These are phyloP conservation scores for Rutpela maculata DNA, from an alignment of 2,888 invertebrate genomes.

Conservation along the genomic window DNA sequence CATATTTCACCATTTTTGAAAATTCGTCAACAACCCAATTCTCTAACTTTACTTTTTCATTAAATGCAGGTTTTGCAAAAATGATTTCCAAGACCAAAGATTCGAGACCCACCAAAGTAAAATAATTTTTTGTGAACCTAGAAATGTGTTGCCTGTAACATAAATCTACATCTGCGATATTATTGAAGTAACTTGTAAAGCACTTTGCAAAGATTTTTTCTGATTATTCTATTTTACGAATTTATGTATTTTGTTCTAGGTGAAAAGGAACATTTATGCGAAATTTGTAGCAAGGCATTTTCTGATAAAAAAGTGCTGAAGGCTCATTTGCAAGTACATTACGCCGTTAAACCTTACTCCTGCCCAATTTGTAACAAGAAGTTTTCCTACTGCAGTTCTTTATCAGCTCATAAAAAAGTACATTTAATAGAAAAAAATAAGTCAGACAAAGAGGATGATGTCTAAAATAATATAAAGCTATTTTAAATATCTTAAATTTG, in stretches of 20 bases:
- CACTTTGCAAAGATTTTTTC: too few relatives aligned
- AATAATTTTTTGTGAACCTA: too few relatives aligned
- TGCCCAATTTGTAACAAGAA: constrained; percentile 63
- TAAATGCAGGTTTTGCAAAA: too few relatives aligned
- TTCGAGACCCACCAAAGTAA: too few relatives aligned
- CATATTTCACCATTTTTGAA: too few relatives aligned
- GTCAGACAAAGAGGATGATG: background rate
- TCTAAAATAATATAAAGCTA: background rate
- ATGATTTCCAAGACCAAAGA: too few relatives aligned
- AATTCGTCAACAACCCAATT: too few relatives aligned
- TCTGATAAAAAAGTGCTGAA: constrained; percentile 43
- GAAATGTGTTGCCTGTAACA: too few relatives aligned
- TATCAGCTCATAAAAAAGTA: constrained; percentile 44
- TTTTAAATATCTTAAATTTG: background rate
- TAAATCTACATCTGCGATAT: too few relatives aligned
- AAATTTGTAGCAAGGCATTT: constrained; percentile 46
- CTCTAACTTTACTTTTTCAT: too few relatives aligned
- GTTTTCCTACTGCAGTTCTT: constrained; percentile 59
- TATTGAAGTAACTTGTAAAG: too few relatives aligned
- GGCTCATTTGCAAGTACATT: constrained; percentile 45
- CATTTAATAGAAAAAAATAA: constrained; percentile 21
- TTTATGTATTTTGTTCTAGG: constrained; percentile 42
- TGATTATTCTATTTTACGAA: background rate
- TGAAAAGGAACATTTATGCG: constrained; percentile 50
- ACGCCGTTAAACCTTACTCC: constrained; percentile 35